Evolutionary conservation across 2,113 vertebrate genomes (phyloP), one percentile per base, ranked within the genome.

Genomic region (Bujurquina vittata): DNA sequence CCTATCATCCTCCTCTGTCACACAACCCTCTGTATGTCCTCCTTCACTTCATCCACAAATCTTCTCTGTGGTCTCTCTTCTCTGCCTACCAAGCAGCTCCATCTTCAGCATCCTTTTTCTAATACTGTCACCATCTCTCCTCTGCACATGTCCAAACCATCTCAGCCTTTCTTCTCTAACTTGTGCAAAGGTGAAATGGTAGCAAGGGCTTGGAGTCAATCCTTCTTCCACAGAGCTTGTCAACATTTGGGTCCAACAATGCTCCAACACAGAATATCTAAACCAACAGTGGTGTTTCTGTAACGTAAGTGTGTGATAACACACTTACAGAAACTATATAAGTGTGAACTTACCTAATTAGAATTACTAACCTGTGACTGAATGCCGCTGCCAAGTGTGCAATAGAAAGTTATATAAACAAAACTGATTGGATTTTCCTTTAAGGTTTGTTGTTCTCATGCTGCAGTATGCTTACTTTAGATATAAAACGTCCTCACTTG

Each of bases 41-140:
- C 43, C 43, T 49, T 49, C 46, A 43, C 1, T 43, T 43, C 14
- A 67, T 67, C n/a, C 37, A 65, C 23, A 15, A 43, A 17, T 43
- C 0, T 5, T 43, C n/a, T 26, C 40, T 26, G 62, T 10, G n/a
- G 4, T 43, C n/a, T 23, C 43, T 37, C 35, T 65, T 65, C 37
- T 43, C 62, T 3, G 40, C 37, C 37, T 40, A 14, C 33, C 33
- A 15, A n/a, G 17, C 4, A 26, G 37, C 62, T 65, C 9, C 37
- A 65, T 65, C 23, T 43, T 43, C 7, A 43, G 43, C 62, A 40
- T 43, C 40, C 35, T 23, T 14, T 43, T n/a, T 65, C 62, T 14
- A 65, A 17, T 43, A 43, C 1, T 14, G 15, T n/a, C 7, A 23
- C 0, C 0, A 65, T 17, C 12, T 37, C 37, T 6, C 37, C n/a